A percentile compares a stretch with the other conserved stretches of the same genome.
Conservation (phyloP, 37 sponge, comb jelly and placozoan genomes). For the Dysidea cf. avara region DNA sequence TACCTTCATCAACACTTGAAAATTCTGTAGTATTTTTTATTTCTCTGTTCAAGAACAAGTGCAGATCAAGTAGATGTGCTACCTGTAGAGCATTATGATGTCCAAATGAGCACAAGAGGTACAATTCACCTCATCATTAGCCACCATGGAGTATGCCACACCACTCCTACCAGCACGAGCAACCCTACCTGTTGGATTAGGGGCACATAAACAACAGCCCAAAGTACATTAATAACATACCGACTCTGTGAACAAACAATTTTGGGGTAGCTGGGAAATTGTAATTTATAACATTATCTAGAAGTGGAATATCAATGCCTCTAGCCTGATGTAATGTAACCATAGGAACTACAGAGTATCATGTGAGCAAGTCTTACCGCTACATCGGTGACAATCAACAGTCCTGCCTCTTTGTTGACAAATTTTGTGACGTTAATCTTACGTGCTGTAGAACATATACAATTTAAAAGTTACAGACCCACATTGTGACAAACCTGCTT, state of each 20-base stretch:
- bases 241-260: conserved; percentile 96
- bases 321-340: conserved; percentile 78
- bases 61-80: conserved; percentile 83
- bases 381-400: conserved; percentile 92
- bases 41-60: conserved; percentile 77
- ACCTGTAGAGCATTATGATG: too few species aligned
- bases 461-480: too few species aligned
- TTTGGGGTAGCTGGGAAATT: conserved; percentile 92
- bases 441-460: conserved; percentile 52
- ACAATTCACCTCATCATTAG: conserved; percentile 86
- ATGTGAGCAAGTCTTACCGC: conserved; percentile 67
- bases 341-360: background rate
- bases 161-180: conserved; percentile 95
- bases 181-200: conserved; percentile 67
- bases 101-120: too few species aligned
- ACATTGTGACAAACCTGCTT: conserved; percentile 49
- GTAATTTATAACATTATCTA: conserved; percentile 97
- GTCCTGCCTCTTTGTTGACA: conserved; percentile 66
- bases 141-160: conserved; percentile 83
- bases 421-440: conserved; percentile 95
- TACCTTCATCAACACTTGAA: background rate
- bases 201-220: conserved; percentile 23
- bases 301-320: conserved; percentile 94
- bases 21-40: conserved; percentile 5
- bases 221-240: conserved; percentile 57